Conservation (phyloP, 35 echinoderm and acorn worm genomes). For the Amphiura filiformis region DNA sequence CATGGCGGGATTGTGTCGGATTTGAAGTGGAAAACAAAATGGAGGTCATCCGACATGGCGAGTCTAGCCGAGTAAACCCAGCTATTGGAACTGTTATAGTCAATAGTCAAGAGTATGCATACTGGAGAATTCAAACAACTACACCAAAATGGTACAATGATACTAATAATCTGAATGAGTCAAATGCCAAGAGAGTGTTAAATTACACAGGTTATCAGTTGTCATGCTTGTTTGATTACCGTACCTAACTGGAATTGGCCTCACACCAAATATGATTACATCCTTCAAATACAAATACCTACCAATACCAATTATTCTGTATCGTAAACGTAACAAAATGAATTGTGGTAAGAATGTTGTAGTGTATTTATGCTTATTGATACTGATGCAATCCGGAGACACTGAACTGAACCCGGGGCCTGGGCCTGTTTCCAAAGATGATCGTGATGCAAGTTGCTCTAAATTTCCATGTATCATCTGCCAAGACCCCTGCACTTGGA, state of each 20-base stretch:
- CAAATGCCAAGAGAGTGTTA: neutral
- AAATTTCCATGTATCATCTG: neutral
- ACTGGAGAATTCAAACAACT: neutral
- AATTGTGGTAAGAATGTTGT: neutral
- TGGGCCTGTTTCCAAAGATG: neutral
- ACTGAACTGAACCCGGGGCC: neutral
- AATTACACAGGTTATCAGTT: neutral
- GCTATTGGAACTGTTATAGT: neutral
- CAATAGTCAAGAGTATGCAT: neutral
- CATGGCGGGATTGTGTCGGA: neutral
- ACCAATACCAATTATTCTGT: neutral
- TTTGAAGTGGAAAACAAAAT: neutral
- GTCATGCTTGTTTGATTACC: neutral
- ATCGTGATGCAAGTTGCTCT: too few species aligned
- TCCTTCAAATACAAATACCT: neutral
- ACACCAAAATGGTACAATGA: neutral
- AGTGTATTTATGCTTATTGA: neutral
- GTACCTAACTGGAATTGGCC: neutral
- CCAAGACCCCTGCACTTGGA: slow-evolving; percentile 22
- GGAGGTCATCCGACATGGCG: neutral
- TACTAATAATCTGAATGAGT: neutral
- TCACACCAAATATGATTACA: neutral
- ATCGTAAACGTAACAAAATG: neutral
- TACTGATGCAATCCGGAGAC: neutral
- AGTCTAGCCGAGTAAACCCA: neutral